Conservation (phyloP, 2,113 vertebrate species). For the Pterocles burchelli region DNA sequence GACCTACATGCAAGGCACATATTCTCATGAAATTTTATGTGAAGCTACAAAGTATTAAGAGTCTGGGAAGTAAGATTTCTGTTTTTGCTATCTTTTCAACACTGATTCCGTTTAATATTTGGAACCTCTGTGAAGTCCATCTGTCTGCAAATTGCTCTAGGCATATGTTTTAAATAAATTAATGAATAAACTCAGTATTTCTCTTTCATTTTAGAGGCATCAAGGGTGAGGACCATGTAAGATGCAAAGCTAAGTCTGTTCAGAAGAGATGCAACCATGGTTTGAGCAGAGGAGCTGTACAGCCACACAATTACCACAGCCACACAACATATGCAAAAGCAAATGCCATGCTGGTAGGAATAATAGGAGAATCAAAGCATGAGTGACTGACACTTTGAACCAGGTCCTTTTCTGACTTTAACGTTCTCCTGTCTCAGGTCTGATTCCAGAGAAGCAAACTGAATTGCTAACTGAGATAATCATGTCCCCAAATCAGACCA, state of each 20-base stretch:
- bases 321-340: neutral
- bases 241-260: neutral
- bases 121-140: neutral
- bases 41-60: neutral
- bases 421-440: neutral
- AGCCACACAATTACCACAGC: neutral
- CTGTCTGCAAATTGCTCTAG: neutral
- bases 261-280: neutral
- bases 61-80: neutral
- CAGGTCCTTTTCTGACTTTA: neutral
- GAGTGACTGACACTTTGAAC: neutral
- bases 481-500: neutral
- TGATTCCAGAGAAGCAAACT: neutral
- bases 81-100: neutral
- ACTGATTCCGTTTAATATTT: neutral
- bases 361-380: neutral
- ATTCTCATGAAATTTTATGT: neutral
- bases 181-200: neutral
- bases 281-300: neutral
- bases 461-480: neutral
- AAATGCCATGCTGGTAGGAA: neutral
- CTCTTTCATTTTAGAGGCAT: neutral
- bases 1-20: neutral
- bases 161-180: neutral
- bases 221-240: neutral